Evolutionary conservation across 1,140 invertebrate species (phyloP).

Genomic region (Coelopa frigida): DNA sequence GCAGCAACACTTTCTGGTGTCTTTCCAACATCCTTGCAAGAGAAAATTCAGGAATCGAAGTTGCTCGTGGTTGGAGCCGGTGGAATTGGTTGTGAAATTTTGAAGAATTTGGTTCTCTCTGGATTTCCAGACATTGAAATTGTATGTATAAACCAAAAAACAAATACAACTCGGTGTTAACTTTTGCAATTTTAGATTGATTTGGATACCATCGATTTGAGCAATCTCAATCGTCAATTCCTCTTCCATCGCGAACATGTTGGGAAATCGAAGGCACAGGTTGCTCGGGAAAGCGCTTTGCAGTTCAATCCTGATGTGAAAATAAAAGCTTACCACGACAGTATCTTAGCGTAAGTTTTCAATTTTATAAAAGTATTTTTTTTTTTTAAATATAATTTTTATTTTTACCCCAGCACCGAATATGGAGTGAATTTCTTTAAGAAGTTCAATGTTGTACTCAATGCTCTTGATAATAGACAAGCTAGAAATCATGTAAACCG

Average conservation of each 20-base stretch:
- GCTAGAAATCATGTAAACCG: conserved; percentile 98
- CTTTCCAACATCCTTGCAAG: conserved; percentile 53
- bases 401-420: conserved; percentile 61
- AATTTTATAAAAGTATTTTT: neutral
- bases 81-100: conserved; percentile 96
- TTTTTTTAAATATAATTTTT: conserved; percentile 8
- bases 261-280: conserved; percentile 87
- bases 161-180: no score
- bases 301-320: conserved; percentile 82
- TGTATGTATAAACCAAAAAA: no score
- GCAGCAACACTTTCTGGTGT: conserved; percentile 57
- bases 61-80: conserved; percentile 93
- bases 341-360: conserved; percentile 72
- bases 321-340: conserved; percentile 87
- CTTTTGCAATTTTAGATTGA: conserved; percentile 71
- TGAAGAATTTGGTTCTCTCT: conserved; percentile 94
- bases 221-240: conserved; percentile 97
- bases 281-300: conserved; percentile 82
- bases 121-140: conserved; percentile 93
- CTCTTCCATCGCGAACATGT: conserved; percentile 97
- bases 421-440: conserved; percentile 91
- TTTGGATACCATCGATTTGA: conserved; percentile 99
- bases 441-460: conserved; percentile 87
- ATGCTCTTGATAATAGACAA: conserved; percentile 93
- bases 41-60: conserved; percentile 51